A percentile compares a stretch with the other conserved stretches of the same genome.
phyloP scores from a whole-genome alignment of 2,797 vertebrate species.

The Clarias platycephalus region DNA sequence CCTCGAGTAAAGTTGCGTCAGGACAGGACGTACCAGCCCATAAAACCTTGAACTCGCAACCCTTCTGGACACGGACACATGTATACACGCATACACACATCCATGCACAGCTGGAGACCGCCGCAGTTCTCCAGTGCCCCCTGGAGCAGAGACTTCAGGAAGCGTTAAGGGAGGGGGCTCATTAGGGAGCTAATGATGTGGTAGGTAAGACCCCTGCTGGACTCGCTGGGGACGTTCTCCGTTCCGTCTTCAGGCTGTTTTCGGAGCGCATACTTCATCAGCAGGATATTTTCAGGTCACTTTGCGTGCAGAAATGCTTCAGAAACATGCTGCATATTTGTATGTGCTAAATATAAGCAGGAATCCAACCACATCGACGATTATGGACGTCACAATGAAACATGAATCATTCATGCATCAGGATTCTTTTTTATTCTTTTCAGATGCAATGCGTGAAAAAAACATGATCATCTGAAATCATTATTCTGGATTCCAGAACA shows the following conservation, averaged over 20 bases:
- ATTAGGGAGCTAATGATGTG: slow-evolving; percentile 55
- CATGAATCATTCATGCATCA: background rate
- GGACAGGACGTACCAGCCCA: slow-evolving; percentile 56
- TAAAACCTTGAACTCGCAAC: slow-evolving; percentile 49
- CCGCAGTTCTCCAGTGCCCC: slow-evolving; percentile 43
- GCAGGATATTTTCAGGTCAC: background rate
- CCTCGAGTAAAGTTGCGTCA: slow-evolving; percentile 17
- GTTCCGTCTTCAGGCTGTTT: slow-evolving; percentile 5
- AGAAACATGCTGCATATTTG: background rate
- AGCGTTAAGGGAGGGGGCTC: slow-evolving; percentile 30
- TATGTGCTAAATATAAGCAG: background rate
- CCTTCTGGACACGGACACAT: slow-evolving; percentile 34
- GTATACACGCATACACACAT: slow-evolving; percentile 26
- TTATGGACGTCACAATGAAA: background rate
- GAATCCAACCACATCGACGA: background rate
- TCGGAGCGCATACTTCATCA: slow-evolving; percentile 6
- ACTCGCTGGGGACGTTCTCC: background rate
- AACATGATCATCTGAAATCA: no score
- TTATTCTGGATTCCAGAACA: background rate
- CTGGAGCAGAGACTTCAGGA: slow-evolving; percentile 50
- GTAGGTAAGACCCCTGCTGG: slow-evolving; percentile 45
- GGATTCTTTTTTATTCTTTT: background rate
- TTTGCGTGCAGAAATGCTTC: no score
- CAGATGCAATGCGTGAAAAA: no score
- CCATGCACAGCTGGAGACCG: slow-evolving; percentile 35